Percentiles rank a stretch among this genome's conserved stretches.
Evolutionary conservation across 2,888 invertebrate genomes (phyloP).

Genomic region (Odontocerum albicorne): DNA sequence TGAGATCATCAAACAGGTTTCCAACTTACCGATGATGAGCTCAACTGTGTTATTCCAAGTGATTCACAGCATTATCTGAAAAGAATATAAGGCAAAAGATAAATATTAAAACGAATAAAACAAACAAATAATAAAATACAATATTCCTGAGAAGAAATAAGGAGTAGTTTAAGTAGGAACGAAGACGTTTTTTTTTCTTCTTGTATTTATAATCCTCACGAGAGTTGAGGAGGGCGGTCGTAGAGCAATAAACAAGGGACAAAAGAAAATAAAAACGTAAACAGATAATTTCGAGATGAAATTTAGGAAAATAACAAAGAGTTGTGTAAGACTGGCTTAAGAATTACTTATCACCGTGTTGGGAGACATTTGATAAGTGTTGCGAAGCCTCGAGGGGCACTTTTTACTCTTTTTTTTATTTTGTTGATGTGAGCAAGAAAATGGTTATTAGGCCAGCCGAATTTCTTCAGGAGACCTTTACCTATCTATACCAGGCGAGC

Average conservation of each 20-base stretch:
- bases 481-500: no score
- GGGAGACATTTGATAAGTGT: not conserved
- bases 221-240: not conserved
- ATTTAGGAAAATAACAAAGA: conserved; percentile 6
- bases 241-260: conserved; percentile 3
- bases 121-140: not conserved
- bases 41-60: not conserved
- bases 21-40: conserved; percentile 11
- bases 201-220: conserved; percentile 1
- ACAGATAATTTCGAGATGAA: conserved; percentile 8
- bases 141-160: not conserved
- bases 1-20: not conserved
- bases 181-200: not conserved
- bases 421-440: no score
- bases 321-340: not conserved
- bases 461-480: no score
- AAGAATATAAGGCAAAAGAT: conserved; percentile 1
- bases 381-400: no score
- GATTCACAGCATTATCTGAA: conserved; percentile 20
- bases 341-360: not conserved
- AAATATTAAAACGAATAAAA: no score
- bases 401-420: no score
- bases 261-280: conserved; percentile 8
- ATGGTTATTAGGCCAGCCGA: no score
- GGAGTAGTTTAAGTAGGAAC: not conserved